Percentiles rank a stretch among this genome's conserved stretches.
phyloP scores from a whole-genome alignment of 2,797 vertebrate species.

The Zenarchopterus dispar region DNA sequence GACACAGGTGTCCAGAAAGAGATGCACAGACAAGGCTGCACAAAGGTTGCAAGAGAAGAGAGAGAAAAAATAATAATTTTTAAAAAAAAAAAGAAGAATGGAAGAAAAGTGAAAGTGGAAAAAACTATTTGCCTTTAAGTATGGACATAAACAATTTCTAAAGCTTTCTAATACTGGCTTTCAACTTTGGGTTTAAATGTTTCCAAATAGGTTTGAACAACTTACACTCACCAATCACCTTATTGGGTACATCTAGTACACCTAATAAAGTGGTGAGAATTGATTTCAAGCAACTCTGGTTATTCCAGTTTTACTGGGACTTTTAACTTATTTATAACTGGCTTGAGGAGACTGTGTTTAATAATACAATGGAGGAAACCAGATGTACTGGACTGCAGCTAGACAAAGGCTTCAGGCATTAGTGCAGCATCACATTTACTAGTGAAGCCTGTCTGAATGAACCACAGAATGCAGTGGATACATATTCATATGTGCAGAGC shows the following conservation, averaged over 20 bases:
- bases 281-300: conserved; percentile 61
- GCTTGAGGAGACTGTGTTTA: conserved; percentile 71
- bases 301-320: conserved; percentile 60
- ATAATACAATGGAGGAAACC: conserved; percentile 73
- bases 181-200: no score
- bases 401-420: conserved; percentile 28
- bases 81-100: background rate
- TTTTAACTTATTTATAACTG: conserved; percentile 78
- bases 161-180: no score
- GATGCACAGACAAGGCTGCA: background rate
- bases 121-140: background rate
- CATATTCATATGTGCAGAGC: no score
- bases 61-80: background rate
- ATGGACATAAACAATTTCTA: no score
- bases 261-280: conserved; percentile 15
- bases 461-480: no score
- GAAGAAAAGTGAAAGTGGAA: background rate
- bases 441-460: background rate
- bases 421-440: conserved; percentile 22
- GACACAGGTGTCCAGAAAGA: conserved; percentile 59
- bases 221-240: no score
- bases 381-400: conserved; percentile 60
- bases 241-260: no score
- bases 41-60: background rate
- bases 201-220: no score